These are phyloP conservation scores for Schizopygopsis pylzovi DNA, from an alignment of 2,797 vertebrate species.

Conservation along the genomic window DNA sequence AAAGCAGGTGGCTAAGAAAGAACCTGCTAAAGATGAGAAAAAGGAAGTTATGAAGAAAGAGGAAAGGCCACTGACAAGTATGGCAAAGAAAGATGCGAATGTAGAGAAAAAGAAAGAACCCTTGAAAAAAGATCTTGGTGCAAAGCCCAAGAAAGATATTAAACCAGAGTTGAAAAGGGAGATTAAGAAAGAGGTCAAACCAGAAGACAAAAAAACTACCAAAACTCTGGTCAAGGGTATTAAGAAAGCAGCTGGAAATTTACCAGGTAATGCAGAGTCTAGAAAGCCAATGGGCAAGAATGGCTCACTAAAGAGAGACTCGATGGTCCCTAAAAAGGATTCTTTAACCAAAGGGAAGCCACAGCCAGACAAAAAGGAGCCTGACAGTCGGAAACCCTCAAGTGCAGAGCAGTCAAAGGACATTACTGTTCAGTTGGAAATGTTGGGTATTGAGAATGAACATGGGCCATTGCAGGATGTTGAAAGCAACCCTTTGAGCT, in stretches of 20 bases:
- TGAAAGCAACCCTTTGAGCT: conserved; percentile 41
- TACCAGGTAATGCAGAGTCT: conserved; percentile 57
- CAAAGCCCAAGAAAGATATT: conserved; percentile 77
- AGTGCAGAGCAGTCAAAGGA: conserved; percentile 68
- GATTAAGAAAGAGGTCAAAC: conserved; percentile 77
- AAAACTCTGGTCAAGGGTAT: conserved; percentile 67
- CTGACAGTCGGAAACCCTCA: conserved; percentile 52
- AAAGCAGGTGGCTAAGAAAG: conserved; percentile 74
- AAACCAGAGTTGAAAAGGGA: conserved; percentile 76
- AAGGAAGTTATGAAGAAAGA: conserved; percentile 77
- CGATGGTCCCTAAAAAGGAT: conserved; percentile 74
- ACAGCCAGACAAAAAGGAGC: conserved; percentile 63
- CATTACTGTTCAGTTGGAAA: conserved; percentile 64
- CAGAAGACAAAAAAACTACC: conserved; percentile 68
- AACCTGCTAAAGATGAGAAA: conserved; percentile 69
- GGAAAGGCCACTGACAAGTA: conserved; percentile 62
- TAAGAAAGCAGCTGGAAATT: conserved; percentile 66
- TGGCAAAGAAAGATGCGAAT: conserved; percentile 64
- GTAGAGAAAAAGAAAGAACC: conserved; percentile 72
- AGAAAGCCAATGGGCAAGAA: conserved; percentile 71
- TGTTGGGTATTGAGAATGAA: conserved; percentile 56
- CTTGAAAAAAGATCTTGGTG: conserved; percentile 69
- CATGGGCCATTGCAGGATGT: background rate
- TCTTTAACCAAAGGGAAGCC: conserved; percentile 67
- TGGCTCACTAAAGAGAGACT: conserved; percentile 73